Evolutionary conservation across 2,113 vertebrate species (phyloP).

Genomic region (Paradoxurus hermaphroditus): DNA sequence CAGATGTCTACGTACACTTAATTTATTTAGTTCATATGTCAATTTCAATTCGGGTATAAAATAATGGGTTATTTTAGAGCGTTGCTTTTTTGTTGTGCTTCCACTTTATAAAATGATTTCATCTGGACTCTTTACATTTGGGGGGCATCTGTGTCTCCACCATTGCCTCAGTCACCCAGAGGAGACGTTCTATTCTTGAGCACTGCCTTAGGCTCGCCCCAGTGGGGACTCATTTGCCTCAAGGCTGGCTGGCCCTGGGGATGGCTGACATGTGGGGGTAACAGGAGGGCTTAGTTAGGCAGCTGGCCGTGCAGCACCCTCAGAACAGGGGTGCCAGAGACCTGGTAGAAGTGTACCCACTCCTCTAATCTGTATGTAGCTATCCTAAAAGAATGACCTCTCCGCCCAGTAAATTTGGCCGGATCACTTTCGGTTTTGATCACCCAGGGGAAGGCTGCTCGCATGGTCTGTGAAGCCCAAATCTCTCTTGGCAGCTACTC

Average conservation of each 20-base stretch:
- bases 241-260: neutral
- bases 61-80: neutral
- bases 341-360: accelerated
- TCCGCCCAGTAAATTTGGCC: neutral
- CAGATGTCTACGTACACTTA: neutral
- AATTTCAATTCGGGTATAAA: neutral
- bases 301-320: neutral
- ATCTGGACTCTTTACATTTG: neutral
- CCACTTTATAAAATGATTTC: neutral
- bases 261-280: accelerated
- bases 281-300: no score
- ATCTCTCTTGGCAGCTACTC: neutral
- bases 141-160: neutral
- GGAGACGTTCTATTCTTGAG: neutral
- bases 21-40: neutral
- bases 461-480: neutral
- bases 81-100: neutral
- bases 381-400: neutral
- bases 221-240: neutral
- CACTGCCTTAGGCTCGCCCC: neutral
- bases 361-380: neutral
- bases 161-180: neutral
- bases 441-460: neutral
- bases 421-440: neutral
- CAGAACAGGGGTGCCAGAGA: neutral